Base-by-base conservation (phyloP, 2,888 invertebrate genomes). In the Notocelia uddmanniana region DNA sequence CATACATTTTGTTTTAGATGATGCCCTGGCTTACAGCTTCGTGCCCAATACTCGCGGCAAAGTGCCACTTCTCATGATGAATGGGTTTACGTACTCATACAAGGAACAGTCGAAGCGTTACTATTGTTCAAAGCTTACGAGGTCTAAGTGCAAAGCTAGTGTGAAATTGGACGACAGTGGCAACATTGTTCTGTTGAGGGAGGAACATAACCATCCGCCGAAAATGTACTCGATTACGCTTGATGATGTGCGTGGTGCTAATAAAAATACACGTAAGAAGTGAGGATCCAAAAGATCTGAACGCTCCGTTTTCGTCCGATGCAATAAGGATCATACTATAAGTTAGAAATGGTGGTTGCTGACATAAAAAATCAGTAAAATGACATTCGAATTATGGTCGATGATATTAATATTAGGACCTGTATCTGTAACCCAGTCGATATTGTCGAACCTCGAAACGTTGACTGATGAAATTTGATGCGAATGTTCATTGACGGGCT, bases 31-130 rank as follows among this genome's bases (percentile, higher is more conserved):
- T 3, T 72, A 72, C 57, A 68, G 72, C 55, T 72, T 72, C 55
- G 68, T 72, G 3, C 72, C 67, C n/a, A 72, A 72, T 6, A 72
- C 48, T n/a, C 72, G 72, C 26, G 72, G 72, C 11, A 68, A 62
- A 15, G 48, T 34, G 5, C 72, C 72, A 34, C 68, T 72, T 11
- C 68, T 72, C 31, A 68, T 72, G 72, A 15, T 72, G 37, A 62
- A 68, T 11, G 72, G 72, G 1, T 72, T 62, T 21, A 72, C 72
- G 26, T 72, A 72, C 55, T 72, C 72, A 15, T 72, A 37, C 21
- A 72, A 72, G 55, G 72, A 68, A n/a, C 37, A 37, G n/a, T 68
- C 72, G 5, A 72, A 72, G n/a, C 72, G 72, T 1, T 72, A 72
- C 37, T 72, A 72, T 62, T 72, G 72, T 23, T 72, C 72, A 2